These are phyloP conservation scores for Crematogaster levior DNA, from an alignment of 2,888 invertebrate genomes.

Conservation along the genomic window DNA sequence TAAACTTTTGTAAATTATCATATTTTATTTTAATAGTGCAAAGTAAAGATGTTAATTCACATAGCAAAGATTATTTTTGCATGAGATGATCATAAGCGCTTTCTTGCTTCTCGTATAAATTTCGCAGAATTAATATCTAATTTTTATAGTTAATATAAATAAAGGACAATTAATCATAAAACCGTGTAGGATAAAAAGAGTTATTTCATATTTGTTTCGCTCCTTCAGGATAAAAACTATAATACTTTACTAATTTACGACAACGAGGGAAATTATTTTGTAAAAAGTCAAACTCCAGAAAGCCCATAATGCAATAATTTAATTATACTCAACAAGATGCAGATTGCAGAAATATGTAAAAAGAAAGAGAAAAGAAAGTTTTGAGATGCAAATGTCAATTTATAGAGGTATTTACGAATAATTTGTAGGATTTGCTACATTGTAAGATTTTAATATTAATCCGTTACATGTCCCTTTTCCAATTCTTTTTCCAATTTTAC, in stretches of 20 bases:
- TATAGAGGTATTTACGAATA: slow-evolving; percentile 44
- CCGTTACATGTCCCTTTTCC: not conserved
- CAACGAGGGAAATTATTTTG: slow-evolving; percentile 23
- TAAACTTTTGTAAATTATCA: not conserved
- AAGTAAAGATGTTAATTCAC: not conserved
- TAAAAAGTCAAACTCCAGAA: not conserved
- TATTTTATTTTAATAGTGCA: slow-evolving; percentile 10
- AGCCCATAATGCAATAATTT: slow-evolving; percentile 20
- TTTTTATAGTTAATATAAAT: not conserved
- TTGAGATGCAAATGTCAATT: slow-evolving; percentile 44
- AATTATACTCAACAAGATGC: not conserved
- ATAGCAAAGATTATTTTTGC: slow-evolving; percentile 5
- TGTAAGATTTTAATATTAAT: slow-evolving; percentile 37
- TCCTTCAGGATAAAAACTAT: not conserved
- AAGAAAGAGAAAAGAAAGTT: not conserved
- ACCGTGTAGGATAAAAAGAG: not conserved
- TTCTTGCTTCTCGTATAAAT: not conserved
- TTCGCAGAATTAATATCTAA: not conserved
- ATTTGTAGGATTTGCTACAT: slow-evolving; percentile 26
- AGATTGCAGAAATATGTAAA: not conserved
- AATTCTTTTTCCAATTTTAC: not conserved
- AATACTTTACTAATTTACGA: slow-evolving; percentile 7
- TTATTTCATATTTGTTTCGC: not conserved
- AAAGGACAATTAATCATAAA: not conserved
- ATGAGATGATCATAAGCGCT: not conserved